Evolutionary conservation across 2,113 vertebrate genomes (phyloP).

Genomic region (Sigmodon hispidus): DNA sequence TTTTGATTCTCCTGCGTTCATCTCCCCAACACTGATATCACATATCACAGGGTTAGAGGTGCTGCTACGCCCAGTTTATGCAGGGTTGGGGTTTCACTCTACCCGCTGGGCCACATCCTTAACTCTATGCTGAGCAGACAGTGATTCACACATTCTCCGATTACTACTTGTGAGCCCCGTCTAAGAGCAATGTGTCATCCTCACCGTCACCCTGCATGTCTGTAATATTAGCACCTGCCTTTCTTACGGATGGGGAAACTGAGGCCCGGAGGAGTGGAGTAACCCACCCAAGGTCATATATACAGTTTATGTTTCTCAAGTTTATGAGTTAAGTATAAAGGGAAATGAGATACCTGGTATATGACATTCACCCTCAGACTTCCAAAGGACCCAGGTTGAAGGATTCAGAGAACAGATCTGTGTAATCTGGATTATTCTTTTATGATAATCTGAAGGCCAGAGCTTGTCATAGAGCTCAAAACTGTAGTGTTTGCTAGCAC

Average conservation of each 20-base stretch:
- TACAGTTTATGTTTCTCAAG: background rate
- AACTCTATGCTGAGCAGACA: background rate
- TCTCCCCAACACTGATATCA: background rate
- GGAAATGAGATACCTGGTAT: background rate
- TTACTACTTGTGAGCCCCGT: fast-evolving
- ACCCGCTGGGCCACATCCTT: background rate
- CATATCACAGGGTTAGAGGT: background rate
- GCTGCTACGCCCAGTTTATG: background rate
- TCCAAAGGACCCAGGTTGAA: background rate
- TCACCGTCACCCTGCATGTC: background rate
- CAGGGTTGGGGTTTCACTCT: too few species aligned
- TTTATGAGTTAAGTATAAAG: background rate
- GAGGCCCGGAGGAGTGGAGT: background rate
- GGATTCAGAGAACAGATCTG: background rate
- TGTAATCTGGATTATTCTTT: constrained; percentile 41
- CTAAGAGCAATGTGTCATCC: background rate
- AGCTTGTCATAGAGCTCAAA: background rate
- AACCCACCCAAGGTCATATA: background rate
- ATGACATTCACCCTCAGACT: background rate
- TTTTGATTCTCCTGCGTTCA: background rate
- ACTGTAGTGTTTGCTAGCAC: background rate
- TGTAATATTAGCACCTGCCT: background rate
- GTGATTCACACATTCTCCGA: fast-evolving
- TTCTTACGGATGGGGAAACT: background rate
- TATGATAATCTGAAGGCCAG: constrained; percentile 26